phyloP scores from a whole-genome alignment of 2,888 invertebrate species.

The Eupithecia centaureata region DNA sequence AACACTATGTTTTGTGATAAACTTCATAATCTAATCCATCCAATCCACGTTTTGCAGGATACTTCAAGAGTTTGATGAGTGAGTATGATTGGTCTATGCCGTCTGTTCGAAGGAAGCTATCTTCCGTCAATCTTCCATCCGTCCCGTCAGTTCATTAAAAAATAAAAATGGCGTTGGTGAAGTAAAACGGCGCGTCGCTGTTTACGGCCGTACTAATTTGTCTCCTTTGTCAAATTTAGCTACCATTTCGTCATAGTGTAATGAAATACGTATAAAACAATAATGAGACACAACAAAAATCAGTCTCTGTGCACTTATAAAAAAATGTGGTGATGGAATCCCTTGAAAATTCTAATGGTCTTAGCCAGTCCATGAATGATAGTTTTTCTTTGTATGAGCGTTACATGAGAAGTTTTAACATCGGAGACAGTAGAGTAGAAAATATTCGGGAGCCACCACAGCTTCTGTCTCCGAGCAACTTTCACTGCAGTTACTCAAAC shows the following conservation, averaged over 20 bases:
- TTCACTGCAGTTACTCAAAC: slow-evolving; percentile 60
- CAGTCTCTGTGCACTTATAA: slow-evolving; percentile 30
- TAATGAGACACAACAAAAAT: slow-evolving; percentile 7
- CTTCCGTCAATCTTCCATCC: no score
- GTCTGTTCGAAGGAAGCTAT: background rate
- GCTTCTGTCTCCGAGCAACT: slow-evolving; percentile 52
- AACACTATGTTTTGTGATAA: background rate
- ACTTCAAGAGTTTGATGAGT: background rate
- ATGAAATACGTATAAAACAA: background rate
- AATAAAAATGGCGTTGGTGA: slow-evolving; percentile 23
- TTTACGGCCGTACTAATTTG: background rate
- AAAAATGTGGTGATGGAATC: slow-evolving; percentile 78
- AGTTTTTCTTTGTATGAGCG: slow-evolving; percentile 78
- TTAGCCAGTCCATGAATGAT: slow-evolving; percentile 77
- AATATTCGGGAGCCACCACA: slow-evolving; percentile 50
- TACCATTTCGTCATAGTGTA: background rate
- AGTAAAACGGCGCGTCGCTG: slow-evolving; percentile 8
- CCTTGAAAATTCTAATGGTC: slow-evolving; percentile 76
- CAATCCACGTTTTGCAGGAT: slow-evolving; percentile 2
- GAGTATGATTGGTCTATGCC: background rate
- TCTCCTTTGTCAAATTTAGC: background rate
- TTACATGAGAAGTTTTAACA: slow-evolving; percentile 78
- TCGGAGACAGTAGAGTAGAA: slow-evolving; percentile 62
- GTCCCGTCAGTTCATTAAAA: slow-evolving; percentile 2
- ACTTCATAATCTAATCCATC: background rate